Evolutionary conservation across 1,140 invertebrate genomes (phyloP), one percentile per base, ranked within the genome.

Genomic region (Trichogramma pretiosum): DNA sequence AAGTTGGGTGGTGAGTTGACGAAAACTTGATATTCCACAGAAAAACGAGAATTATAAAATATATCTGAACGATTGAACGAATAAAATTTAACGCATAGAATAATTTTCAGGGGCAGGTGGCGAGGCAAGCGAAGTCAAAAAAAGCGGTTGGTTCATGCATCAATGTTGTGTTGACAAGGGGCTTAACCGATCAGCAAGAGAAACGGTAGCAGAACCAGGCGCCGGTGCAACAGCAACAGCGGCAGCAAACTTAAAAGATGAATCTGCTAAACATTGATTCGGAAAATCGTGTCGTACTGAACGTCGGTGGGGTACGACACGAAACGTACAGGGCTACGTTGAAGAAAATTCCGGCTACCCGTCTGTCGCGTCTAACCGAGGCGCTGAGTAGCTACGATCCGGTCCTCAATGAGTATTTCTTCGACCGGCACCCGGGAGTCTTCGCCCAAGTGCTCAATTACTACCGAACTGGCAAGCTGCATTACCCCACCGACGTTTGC

Each of bases 401-500:
- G 11, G 85, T 95, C 57, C 77, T 96, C 53, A 96, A 96, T 72
- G 94, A 98, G 73, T 98, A 97, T 77, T 98, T 98, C 81, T 98
- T 98, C 73, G 94, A 98, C 73, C 73, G 94, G 53, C 94, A 98
- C 76, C 94, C 95, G 1, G 93, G 93, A 4, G 94, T 98, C 51
- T 98, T 98, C 72, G 93, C 91, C 37, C 93, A 88, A 75, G 87
- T 92, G 54, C 80, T 90, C 63, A 90, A 90, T 68, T 92, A 90
- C 67, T 91, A 90, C 75, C 84, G 94, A 58, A 97, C 93, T 21
- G 94, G 94, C 26, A 97, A 98, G 66, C 80, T 98, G 23, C 94
- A 98, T 70, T 98, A 98, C 74, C 94, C 95, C 5, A 95, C 93
- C 19, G 90, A 98, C 65, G 92, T 98, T 4, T 99, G 95, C 63